Evolutionary conservation across 2,888 invertebrate genomes (phyloP).

Genomic region (Acrobasis consociella): DNA sequence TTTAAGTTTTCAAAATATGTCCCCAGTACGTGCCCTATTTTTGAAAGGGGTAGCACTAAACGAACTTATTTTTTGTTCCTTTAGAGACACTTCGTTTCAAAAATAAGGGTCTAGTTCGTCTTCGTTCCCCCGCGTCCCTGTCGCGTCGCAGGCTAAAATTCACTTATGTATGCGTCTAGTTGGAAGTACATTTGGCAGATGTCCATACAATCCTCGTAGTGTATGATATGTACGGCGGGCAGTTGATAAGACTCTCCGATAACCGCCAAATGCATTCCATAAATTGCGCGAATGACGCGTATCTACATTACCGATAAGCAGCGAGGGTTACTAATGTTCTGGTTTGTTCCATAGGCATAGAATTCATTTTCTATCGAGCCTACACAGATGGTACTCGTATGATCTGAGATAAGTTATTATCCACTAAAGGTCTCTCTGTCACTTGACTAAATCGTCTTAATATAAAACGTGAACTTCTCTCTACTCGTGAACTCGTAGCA

Average conservation of each 20-base stretch:
- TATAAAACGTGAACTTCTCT: too few species aligned
- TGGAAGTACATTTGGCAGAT: not conserved
- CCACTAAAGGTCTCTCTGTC: too few species aligned
- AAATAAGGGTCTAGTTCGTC: not conserved
- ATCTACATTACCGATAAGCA: constrained; percentile 4
- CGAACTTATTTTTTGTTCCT: too few species aligned
- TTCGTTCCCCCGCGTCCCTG: not conserved
- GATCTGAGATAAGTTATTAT: too few species aligned
- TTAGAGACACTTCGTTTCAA: not conserved
- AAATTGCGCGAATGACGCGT: constrained; percentile 1
- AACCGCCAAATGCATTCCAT: constrained; percentile 10
- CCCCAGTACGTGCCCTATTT: too few species aligned
- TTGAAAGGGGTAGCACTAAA: too few species aligned
- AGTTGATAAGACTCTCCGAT: not conserved
- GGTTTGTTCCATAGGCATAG: not conserved
- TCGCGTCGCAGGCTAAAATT: not conserved
- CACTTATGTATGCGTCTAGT: not conserved
- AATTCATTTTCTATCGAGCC: not conserved
- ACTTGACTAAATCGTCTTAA: too few species aligned
- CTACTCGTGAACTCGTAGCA: too few species aligned
- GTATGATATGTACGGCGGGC: constrained; percentile 1
- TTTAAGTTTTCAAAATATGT: too few species aligned
- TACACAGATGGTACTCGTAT: not conserved
- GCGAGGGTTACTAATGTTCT: not conserved
- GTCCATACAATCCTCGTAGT: constrained; percentile 8